Evolutionary conservation across 1,140 invertebrate species (phyloP).

Genomic region (Leptestheria dahalacensis): DNA sequence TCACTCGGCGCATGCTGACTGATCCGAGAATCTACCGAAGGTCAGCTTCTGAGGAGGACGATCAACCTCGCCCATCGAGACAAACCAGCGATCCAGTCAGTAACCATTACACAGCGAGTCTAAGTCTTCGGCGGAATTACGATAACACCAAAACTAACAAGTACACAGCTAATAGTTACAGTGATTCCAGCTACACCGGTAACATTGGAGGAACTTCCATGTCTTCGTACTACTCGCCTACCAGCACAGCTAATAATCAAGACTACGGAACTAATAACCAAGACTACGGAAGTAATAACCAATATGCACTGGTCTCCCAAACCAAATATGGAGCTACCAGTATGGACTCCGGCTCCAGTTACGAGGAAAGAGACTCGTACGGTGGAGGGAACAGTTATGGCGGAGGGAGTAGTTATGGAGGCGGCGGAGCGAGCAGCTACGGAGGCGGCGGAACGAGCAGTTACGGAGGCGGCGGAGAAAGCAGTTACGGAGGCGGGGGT

Average conservation of each 20-base stretch:
- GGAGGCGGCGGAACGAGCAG: slow-evolving; percentile 7
- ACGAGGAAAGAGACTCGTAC: neutral
- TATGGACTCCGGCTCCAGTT: neutral
- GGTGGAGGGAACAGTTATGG: neutral
- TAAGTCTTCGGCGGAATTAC: neutral
- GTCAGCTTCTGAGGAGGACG: neutral
- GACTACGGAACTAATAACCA: neutral
- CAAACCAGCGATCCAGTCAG: neutral
- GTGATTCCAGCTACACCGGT: too few species aligned
- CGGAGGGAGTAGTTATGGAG: neutral
- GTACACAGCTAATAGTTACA: too few species aligned
- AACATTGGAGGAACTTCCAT: too few species aligned
- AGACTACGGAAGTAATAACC: neutral
- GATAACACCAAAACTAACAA: neutral
- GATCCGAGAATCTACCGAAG: neutral
- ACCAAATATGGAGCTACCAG: neutral
- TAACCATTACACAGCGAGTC: neutral
- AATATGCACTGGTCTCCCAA: neutral
- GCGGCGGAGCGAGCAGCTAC: neutral
- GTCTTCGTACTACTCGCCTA: too few species aligned
- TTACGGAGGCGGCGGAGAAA: neutral
- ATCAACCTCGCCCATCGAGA: neutral
- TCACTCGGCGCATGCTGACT: neutral
- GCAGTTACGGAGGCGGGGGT: neutral
- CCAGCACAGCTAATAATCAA: too few species aligned